Evolutionary conservation across 2,888 invertebrate genomes (phyloP), one percentile per base, ranked within the genome.

Genomic region (Aphidoletes aphidimyza): DNA sequence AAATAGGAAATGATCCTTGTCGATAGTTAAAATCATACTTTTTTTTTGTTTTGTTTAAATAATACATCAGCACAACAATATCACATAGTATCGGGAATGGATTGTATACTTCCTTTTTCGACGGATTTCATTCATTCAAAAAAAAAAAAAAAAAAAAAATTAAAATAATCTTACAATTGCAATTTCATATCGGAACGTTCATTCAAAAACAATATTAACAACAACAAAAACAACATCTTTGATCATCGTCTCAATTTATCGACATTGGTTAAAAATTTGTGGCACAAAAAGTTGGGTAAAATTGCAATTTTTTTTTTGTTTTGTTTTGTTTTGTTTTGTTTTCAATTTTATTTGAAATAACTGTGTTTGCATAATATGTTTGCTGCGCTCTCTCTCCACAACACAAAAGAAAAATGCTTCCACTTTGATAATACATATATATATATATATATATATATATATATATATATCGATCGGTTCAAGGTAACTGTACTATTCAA

Each of bases 221-320:
- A n/a, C n/a, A n/a, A n/a, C n/a, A n/a, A n/a, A n/a, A n/a, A n/a
- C n/a, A n/a, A n/a, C n/a, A n/a, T n/a, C n/a, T n/a, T n/a, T n/a
- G n/a, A n/a, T n/a, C n/a, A n/a, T n/a, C n/a, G n/a, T n/a, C n/a
- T n/a, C n/a, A n/a, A n/a, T n/a, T 54, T 22, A 54, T n/a, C n/a
- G 54, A 54, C 54, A 54, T 54, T 54, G n/a, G n/a, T n/a, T n/a
- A n/a, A n/a, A n/a, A 54, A 54, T 54, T 54, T 54, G 54, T 54
- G 54, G 54, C 54, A 54, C 54, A 69, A 69, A 69, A 69, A 30
- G 14, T 14, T 30, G 11, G 54, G 30, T 30, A 54, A 54, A 54
- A 22, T 54, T 22, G 3, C 3, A 11, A 22, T 26, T 2, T n/a
- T 5, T n/a, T 8, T 26, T n/a, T 54, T 26, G 9, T 54, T 54